Evolutionary conservation across 1,140 invertebrate genomes (phyloP), one percentile per base, ranked within the genome.

Genomic region (Atta cephalotes): DNA sequence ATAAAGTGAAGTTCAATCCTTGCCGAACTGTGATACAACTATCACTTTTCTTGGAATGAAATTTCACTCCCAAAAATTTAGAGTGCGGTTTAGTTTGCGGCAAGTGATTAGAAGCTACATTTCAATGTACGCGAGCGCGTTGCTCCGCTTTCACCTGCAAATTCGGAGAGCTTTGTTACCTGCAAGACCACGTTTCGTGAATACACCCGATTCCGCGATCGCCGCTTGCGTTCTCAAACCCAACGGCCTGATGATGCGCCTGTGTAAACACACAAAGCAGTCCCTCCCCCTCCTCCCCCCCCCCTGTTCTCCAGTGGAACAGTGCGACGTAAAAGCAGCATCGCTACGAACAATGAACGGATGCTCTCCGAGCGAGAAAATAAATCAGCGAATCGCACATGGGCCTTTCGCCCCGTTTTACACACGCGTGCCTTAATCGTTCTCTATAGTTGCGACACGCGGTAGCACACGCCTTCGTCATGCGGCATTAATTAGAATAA

Each of bases 391-490:
- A 82, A 49, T 82, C 53, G 68, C 68, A 82, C 68, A 68, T 82
- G 79, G 79, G 16, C 31, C 16, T 68, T 35, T 28, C 56, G n/a
- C 53, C n/a, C 9, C 21, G 16, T 28, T 74, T 62, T 82, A 18
- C 56, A 82, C 68, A 18, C 80, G 80, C 68, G 53, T n/a, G n/a
- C 16, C 68, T 74, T 60, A 49, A 82, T 82, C 80, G 68, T 45
- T 82, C 21, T 18, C 51, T 71, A 35, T 35, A 21, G 18, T 82
- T 60, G 68, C 66, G 35, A 72, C 68, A 82, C 68, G 53, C 79
- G 79, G 62, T 82, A 81, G 18, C 49, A 71, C 14, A 71, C 79
- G 79, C 79, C 51, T n/a, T 71, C 79, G 51, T 81, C 66, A 71
- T 53, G 79, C 79, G 66, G 21, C 79, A 81, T 81, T 58, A 68